phyloP scores from a whole-genome alignment of 1,140 invertebrate genomes.

The Leguminivora glycinivorella region DNA sequence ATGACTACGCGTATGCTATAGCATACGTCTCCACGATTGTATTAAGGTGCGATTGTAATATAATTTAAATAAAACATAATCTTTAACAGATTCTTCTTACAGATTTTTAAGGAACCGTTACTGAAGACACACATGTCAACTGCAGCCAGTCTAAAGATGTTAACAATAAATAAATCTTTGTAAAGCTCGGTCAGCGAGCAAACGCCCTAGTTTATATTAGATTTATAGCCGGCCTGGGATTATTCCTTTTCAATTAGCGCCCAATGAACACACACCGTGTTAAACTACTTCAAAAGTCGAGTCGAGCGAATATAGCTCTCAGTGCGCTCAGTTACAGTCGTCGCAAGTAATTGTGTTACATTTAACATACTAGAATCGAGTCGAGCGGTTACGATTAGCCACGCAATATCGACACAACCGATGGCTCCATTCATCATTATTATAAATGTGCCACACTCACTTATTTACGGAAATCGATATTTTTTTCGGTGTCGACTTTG shows the following conservation, averaged over 20 bases:
- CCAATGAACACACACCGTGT: conserved; percentile 63
- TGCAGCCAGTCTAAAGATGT: neutral
- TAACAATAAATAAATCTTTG: neutral
- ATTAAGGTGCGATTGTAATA: too few species aligned
- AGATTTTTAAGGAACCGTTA: neutral
- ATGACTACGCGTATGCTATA: too few species aligned
- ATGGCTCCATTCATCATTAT: conserved; percentile 77
- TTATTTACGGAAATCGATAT: conserved; percentile 80
- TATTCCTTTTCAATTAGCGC: conserved; percentile 74
- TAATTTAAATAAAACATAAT: too few species aligned
- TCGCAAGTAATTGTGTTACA: neutral
- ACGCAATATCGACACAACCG: conserved; percentile 70
- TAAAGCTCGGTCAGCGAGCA: conserved; percentile 31
- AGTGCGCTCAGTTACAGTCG: conserved; percentile 2
- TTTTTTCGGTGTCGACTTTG: conserved; percentile 74
- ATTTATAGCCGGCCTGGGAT: conserved; percentile 65
- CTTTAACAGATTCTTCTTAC: too few species aligned
- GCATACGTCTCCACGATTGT: too few species aligned
- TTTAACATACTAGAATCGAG: conserved; percentile 3
- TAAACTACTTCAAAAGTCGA: conserved; percentile 18
- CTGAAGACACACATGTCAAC: neutral
- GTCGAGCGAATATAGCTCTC: neutral
- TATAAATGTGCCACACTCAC: conserved; percentile 78
- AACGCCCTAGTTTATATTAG: conserved; percentile 67
- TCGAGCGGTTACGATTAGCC: conserved; percentile 66